phyloP scores from a whole-genome alignment of 2,113 vertebrate genomes.

The Camelus dromedarius region DNA sequence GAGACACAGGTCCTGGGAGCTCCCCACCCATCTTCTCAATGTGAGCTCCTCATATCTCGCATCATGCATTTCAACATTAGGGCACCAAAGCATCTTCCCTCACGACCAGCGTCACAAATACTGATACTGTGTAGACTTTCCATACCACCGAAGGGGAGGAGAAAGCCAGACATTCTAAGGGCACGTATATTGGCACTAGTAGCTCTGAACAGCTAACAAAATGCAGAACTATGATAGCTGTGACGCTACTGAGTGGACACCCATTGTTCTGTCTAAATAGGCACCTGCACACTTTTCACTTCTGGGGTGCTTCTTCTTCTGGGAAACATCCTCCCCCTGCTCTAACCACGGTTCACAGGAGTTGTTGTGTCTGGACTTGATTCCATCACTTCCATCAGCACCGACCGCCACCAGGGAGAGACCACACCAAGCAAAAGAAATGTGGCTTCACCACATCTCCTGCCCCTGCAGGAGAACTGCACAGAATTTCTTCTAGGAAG shows the following conservation, averaged over 20 bases:
- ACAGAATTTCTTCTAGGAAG: not conserved
- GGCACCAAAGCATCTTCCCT: not conserved
- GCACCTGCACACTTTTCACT: not conserved
- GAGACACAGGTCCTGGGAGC: not conserved
- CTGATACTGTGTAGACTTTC: not conserved
- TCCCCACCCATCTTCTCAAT: not conserved
- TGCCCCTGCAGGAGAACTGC: not conserved
- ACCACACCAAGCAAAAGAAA: not conserved
- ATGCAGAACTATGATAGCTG: not conserved
- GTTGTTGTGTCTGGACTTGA: not conserved
- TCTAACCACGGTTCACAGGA: not conserved
- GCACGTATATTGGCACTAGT: fast-evolving
- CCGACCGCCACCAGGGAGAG: not conserved
- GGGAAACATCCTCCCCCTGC: not conserved
- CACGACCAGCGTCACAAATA: not conserved
- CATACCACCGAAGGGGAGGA: not conserved
- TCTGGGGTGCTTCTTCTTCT: not conserved
- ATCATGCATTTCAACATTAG: not conserved
- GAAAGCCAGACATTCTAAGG: not conserved
- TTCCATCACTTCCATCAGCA: not conserved
- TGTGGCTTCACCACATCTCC: not conserved
- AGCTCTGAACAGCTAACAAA: not conserved
- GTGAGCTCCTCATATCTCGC: not conserved
- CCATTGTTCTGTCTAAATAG: not conserved
- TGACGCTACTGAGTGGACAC: not conserved